A percentile compares a stretch with the other conserved stretches of the same genome.
Conservation (phyloP, 2,797 vertebrate genomes). For the Diglossa cyanea region DNA sequence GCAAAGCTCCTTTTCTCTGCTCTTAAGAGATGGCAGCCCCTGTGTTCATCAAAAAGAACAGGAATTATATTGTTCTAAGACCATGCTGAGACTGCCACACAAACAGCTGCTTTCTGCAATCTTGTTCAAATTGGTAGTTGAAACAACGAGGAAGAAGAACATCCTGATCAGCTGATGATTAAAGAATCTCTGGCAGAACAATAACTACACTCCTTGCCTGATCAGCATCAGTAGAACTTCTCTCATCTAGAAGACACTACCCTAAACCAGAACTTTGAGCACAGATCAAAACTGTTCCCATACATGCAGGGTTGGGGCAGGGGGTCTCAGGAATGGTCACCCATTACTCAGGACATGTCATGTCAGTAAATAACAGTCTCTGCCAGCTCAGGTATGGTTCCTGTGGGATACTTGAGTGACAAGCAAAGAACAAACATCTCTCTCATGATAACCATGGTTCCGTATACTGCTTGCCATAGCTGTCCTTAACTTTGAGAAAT, state of each 20-base stretch:
- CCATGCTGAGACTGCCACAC: background rate
- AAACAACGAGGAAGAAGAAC: background rate
- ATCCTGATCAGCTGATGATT: background rate
- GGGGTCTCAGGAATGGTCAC: background rate
- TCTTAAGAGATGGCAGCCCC: background rate
- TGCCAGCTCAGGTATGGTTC: background rate
- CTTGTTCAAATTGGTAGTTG: background rate
- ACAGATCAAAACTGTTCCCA: background rate
- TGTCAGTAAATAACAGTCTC: accelerated
- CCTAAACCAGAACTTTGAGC: background rate
- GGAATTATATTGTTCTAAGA: background rate
- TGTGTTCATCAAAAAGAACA: background rate
- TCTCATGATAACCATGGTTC: background rate
- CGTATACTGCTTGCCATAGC: background rate
- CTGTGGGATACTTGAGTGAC: background rate
- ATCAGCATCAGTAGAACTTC: background rate
- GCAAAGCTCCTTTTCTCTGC: background rate
- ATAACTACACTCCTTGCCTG: background rate
- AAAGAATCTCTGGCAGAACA: background rate
- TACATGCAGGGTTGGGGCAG: accelerated
- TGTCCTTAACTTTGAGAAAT: background rate
- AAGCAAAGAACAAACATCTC: background rate
- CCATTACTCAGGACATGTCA: background rate
- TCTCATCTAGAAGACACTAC: background rate
- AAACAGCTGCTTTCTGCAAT: background rate